A percentile compares a stretch with the other conserved stretches of the same genome.
phyloP scores from a whole-genome alignment of 2,113 vertebrate genomes.

The Toxostoma redivivum region DNA sequence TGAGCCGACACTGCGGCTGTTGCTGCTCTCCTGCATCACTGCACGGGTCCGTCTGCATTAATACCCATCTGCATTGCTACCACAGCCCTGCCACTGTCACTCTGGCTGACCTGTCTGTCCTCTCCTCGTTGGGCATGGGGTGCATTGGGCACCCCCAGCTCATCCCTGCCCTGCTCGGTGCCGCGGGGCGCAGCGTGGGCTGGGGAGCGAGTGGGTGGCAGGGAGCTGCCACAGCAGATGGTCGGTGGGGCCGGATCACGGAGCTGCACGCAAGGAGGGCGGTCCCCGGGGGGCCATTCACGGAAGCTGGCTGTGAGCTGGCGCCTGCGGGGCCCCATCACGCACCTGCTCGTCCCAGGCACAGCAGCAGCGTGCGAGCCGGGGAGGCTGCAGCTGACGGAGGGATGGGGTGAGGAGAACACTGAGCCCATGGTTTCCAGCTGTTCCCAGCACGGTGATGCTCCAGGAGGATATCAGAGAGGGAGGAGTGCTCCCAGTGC shows the following conservation, averaged over 20 bases:
- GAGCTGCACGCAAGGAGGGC: neutral
- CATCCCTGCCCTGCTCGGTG: rapidly evolving
- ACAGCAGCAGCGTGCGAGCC: rapidly evolving
- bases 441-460: rapidly evolving
- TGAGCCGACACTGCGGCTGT: rapidly evolving
- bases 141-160: neutral
- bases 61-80: neutral
- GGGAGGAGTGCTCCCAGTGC: neutral
- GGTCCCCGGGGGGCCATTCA: neutral
- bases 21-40: neutral
- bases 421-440: neutral
- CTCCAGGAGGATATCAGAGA: neutral
- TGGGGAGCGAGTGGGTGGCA: rapidly evolving
- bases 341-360: neutral
- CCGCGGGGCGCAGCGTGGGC: rapidly evolving
- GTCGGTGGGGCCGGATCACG: neutral
- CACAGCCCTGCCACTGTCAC: neutral
- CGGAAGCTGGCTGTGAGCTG: neutral
- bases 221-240: constrained; percentile 10
- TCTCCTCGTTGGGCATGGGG: rapidly evolving
- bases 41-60: rapidly evolving
- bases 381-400: rapidly evolving
- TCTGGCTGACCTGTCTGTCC: neutral
- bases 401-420: neutral
- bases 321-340: neutral